Conservation (phyloP, 1,140 invertebrate species). For the Drosophila lowei region DNA sequence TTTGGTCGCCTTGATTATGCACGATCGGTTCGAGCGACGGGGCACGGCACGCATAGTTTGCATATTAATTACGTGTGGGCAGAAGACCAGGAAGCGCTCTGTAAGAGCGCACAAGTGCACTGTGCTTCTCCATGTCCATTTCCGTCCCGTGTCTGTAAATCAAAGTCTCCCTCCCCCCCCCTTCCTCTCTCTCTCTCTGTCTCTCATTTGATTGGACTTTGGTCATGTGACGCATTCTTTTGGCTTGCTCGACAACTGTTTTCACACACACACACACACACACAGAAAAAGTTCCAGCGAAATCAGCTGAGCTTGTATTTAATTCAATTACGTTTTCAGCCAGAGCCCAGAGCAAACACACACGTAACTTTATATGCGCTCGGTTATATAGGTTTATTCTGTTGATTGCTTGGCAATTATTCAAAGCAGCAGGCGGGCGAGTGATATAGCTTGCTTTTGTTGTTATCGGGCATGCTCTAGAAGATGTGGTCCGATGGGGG, state of each 20-base stretch:
- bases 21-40: constrained; percentile 29
- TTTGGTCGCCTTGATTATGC: constrained; percentile 46
- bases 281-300: neutral
- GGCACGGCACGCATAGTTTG: constrained; percentile 45
- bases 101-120: neutral
- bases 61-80: constrained; percentile 53
- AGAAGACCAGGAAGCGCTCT: constrained; percentile 29
- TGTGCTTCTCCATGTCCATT: neutral
- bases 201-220: constrained; percentile 30
- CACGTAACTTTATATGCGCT: constrained; percentile 3
- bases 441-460: neutral
- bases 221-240: constrained; percentile 40
- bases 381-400: constrained; percentile 6
- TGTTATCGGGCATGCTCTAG: constrained; percentile 36
- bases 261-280: neutral
- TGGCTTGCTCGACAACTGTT: constrained; percentile 25
- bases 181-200: neutral
- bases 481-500: constrained; percentile 47
- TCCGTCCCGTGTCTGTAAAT: neutral
- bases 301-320: constrained; percentile 48
- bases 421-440: constrained; percentile 15
- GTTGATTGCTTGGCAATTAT: constrained; percentile 20
- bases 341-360: constrained; percentile 11
- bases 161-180: no score
- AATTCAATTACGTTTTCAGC: constrained; percentile 39